Evolutionary conservation across 2,888 invertebrate species (phyloP).

Genomic region (Lymantria dispar): DNA sequence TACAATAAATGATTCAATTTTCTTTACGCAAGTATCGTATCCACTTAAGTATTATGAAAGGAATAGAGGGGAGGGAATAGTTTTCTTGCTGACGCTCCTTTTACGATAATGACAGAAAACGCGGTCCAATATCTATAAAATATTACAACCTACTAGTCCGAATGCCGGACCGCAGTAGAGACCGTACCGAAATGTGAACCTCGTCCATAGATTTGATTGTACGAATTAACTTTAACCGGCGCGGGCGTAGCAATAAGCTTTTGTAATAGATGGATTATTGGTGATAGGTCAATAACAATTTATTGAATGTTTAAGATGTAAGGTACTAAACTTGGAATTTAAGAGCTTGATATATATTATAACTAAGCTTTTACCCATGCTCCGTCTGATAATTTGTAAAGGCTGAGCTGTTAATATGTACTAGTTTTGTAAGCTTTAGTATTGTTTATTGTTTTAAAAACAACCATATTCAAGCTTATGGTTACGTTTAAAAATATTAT

Average conservation of each 20-base stretch:
- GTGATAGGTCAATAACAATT: conserved; percentile 7
- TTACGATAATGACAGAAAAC: conserved; percentile 80
- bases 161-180: conserved; percentile 37
- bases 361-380: no score
- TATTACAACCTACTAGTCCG: conserved; percentile 52
- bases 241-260: conserved; percentile 36
- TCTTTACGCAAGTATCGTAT: conserved; percentile 76
- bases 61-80: conserved; percentile 76
- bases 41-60: conserved; percentile 82
- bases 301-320: conserved; percentile 1
- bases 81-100: conserved; percentile 81
- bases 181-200: conserved; percentile 32
- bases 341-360: no score
- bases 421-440: no score
- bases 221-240: conserved; percentile 60
- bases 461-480: no score
- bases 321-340: neutral
- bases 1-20: conserved; percentile 82
- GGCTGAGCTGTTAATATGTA: no score
- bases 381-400: no score
- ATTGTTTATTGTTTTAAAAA: no score
- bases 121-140: conserved; percentile 81
- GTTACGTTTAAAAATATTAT: no score
- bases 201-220: conserved; percentile 59
- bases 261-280: conserved; percentile 35